A percentile compares a stretch with the other conserved stretches of the same genome.
These are phyloP conservation scores for Aurelia aurita DNA, from an alignment of 30 jellyfish, hydroid and myxozoan species.

Conservation along the genomic window DNA sequence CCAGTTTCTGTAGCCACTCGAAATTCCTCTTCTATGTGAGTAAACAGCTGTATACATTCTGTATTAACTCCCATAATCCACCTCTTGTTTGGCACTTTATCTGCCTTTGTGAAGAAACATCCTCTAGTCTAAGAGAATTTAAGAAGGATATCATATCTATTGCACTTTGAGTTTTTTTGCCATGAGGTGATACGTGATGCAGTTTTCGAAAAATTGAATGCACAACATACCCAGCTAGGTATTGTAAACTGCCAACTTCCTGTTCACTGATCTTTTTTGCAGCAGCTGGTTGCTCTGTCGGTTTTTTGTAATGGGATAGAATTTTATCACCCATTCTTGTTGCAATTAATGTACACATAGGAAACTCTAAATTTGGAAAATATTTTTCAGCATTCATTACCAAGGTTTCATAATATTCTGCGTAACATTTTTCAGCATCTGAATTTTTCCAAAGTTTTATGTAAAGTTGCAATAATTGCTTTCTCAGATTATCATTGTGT, in stretches of 20 bases:
- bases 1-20: slow-evolving; percentile 37
- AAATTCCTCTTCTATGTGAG: slow-evolving; percentile 17
- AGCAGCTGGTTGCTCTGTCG: slow-evolving; percentile 29
- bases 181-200: neutral
- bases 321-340: slow-evolving; percentile 4
- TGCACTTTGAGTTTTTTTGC: slow-evolving; percentile 14
- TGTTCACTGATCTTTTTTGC: slow-evolving; percentile 31
- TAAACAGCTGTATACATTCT: slow-evolving; percentile 26
- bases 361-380: slow-evolving; percentile 33
- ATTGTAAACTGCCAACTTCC: slow-evolving; percentile 37
- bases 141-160: slow-evolving; percentile 21
- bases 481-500: neutral
- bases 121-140: slow-evolving; percentile 20
- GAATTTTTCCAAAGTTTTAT: neutral
- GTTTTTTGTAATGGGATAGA: neutral
- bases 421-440: neutral
- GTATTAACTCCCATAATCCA: slow-evolving; percentile 52
- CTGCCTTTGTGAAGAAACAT: slow-evolving; percentile 31
- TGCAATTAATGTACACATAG: slow-evolving; percentile 44
- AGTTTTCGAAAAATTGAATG: slow-evolving; percentile 38
- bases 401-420: slow-evolving; percentile 3
- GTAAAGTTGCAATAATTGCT: slow-evolving; percentile 9
- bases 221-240: slow-evolving; percentile 53
- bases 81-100: slow-evolving; percentile 56
- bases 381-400: slow-evolving; percentile 37